Percentiles rank a stretch among this genome's conserved stretches.
Evolutionary conservation across 1,140 invertebrate genomes (phyloP).

Genomic region (Protaetia brevitarsis): DNA sequence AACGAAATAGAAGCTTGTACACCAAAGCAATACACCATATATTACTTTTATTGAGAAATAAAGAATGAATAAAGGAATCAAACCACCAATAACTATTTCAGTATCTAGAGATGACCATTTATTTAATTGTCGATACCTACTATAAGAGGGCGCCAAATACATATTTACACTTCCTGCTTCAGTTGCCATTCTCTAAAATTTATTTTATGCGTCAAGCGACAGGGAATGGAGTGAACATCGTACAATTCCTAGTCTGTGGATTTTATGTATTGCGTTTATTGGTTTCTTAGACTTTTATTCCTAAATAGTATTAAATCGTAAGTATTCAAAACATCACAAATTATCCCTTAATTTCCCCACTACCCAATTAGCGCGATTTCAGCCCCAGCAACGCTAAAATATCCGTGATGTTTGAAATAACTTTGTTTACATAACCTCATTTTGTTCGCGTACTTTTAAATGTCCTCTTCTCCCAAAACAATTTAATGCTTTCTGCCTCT

Average conservation of each 20-base stretch:
- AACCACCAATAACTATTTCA: too few species aligned
- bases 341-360: background rate
- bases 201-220: background rate
- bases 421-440: conserved; percentile 15
- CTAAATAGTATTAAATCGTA: conserved; percentile 8
- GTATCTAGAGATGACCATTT: too few species aligned
- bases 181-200: too few species aligned
- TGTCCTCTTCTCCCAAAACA: too few species aligned
- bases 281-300: background rate
- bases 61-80: too few species aligned
- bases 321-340: background rate
- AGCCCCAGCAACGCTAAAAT: background rate
- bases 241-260: background rate
- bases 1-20: too few species aligned
- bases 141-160: too few species aligned
- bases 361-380: background rate
- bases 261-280: background rate
- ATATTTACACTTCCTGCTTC: too few species aligned
- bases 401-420: background rate
- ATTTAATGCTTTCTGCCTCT: too few species aligned
- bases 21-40: too few species aligned
- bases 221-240: background rate
- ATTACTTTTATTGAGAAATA: too few species aligned
- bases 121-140: too few species aligned
- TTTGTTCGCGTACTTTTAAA: background rate